Evolutionary conservation across 2,888 invertebrate species (phyloP).

Genomic region (Selenia dentaria): DNA sequence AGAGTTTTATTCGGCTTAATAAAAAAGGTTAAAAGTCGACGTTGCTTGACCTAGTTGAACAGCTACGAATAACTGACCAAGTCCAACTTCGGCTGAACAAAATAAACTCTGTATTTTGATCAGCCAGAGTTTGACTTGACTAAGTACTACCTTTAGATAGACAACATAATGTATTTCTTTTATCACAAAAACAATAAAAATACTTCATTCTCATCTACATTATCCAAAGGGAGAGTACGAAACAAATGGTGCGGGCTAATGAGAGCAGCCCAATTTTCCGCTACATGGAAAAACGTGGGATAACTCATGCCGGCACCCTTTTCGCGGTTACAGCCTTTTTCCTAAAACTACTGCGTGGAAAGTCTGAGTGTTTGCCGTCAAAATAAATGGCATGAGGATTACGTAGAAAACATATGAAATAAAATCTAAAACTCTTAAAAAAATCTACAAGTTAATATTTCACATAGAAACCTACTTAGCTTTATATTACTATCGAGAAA

Average conservation of each 20-base stretch:
- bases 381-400: constrained; percentile 28
- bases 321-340: constrained; percentile 39
- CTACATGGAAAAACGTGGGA: constrained; percentile 35
- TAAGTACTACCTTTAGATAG: no score
- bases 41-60: no score
- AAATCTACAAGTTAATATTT: no score
- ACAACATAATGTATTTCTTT: no score
- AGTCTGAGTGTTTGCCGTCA: constrained; percentile 26
- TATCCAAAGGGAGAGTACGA: constrained; percentile 34
- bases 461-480: no score
- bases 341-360: constrained; percentile 24
- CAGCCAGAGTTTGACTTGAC: no score
- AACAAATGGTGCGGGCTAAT: constrained; percentile 65
- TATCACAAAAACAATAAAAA: constrained; percentile 4
- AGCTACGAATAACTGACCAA: no score
- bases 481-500: no score
- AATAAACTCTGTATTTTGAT: no score
- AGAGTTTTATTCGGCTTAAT: no score
- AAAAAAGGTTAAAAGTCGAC: no score
- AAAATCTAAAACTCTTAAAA: not conserved
- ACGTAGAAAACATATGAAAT: not conserved
- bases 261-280: constrained; percentile 60
- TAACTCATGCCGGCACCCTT: constrained; percentile 48
- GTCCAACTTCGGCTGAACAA: no score
- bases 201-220: constrained; percentile 18